phyloP scores from a whole-genome alignment of 1,140 invertebrate genomes.

The Dreissena polymorpha region DNA sequence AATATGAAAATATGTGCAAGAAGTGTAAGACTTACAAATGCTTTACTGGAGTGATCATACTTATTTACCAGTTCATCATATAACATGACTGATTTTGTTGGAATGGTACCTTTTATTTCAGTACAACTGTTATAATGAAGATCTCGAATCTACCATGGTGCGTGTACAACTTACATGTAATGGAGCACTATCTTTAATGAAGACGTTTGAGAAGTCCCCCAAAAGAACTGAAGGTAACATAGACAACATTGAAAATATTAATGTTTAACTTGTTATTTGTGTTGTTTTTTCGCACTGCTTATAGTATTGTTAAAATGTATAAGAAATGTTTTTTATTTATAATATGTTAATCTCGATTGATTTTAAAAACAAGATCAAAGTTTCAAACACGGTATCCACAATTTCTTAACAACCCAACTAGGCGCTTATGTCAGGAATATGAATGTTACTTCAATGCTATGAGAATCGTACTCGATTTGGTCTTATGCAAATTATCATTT shows the following conservation, averaged over 20 bases:
- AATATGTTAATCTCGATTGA: neutral
- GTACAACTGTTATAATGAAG: conserved; percentile 29
- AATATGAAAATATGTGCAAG: neutral
- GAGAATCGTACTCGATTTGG: no score
- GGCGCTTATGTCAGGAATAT: no score
- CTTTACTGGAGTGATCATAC: neutral
- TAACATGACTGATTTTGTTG: neutral
- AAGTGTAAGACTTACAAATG: neutral
- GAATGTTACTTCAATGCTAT: no score
- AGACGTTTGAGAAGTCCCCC: conserved; percentile 7
- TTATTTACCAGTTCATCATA: neutral
- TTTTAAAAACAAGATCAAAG: neutral
- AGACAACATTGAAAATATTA: no score
- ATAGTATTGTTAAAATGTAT: neutral
- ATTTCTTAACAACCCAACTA: neutral
- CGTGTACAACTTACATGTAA: conserved; percentile 17
- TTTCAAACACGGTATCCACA: neutral
- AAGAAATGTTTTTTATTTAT: neutral
- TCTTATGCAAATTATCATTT: no score
- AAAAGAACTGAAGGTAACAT: conserved; percentile 21
- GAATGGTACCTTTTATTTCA: conserved; percentile 14
- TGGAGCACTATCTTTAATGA: conserved; percentile 9
- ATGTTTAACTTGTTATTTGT: neutral
- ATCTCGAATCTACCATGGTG: conserved; percentile 13
- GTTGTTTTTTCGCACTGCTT: no score